Conservation (phyloP, 1,140 invertebrate genomes). For the Drosophila repletoides region DNA sequence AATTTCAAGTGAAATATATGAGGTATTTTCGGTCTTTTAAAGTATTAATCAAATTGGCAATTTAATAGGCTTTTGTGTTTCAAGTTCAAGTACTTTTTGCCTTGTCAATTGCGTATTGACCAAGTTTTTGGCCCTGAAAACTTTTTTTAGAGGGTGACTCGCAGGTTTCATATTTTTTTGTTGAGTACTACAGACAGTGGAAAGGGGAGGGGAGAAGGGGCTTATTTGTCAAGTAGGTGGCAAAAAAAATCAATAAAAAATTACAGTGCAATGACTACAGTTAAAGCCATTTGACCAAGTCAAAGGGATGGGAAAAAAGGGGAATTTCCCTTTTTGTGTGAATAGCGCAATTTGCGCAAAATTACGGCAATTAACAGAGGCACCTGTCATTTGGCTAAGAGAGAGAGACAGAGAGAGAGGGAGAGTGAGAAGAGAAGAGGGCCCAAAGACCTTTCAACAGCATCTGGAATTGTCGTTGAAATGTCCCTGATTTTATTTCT, state of each 20-base stretch:
- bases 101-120: slow-evolving; percentile 14
- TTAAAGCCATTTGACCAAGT: slow-evolving; percentile 46
- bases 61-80: slow-evolving; percentile 20
- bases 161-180: too few relatives aligned
- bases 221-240: slow-evolving; percentile 2
- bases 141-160: not conserved
- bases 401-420: not conserved
- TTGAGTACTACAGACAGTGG: too few relatives aligned
- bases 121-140: slow-evolving; percentile 25
- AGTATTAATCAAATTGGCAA: not conserved
- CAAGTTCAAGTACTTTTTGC: not conserved
- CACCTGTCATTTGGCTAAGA: slow-evolving; percentile 42
- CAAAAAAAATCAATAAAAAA: slow-evolving; percentile 60
- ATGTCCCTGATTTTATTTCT: not conserved
- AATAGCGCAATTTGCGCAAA: slow-evolving; percentile 67
- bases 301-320: not conserved
- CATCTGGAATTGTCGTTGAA: slow-evolving; percentile 11
- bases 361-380: slow-evolving; percentile 67
- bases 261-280: slow-evolving; percentile 32
- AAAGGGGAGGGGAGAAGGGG: not conserved
- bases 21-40: not conserved
- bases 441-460: not conserved
- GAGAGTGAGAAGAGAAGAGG: not conserved
- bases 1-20: not conserved
- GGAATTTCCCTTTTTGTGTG: slow-evolving; percentile 6